Percentiles rank a stretch among this genome's conserved stretches.
phyloP scores from a whole-genome alignment of 2,888 invertebrate genomes.

The Synergus japonicus region DNA sequence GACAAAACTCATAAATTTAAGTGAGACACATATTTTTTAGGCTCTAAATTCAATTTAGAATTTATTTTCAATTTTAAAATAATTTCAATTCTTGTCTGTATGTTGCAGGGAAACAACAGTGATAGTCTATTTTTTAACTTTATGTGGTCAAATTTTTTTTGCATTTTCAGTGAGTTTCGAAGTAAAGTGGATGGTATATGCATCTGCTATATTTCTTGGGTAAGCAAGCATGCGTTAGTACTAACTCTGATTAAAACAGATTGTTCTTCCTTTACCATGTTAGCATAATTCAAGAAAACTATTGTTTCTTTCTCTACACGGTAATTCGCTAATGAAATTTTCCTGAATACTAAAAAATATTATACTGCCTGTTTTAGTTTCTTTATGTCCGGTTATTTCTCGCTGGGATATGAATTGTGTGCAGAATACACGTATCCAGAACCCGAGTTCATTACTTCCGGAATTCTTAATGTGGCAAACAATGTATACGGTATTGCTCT shows the following conservation, averaged over 20 bases:
- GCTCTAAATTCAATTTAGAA: slow-evolving; percentile 59
- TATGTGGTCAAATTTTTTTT: slow-evolving; percentile 70
- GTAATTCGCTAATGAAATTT: background rate
- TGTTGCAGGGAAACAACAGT: slow-evolving; percentile 79
- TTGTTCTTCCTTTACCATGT: background rate
- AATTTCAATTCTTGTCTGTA: slow-evolving; percentile 53
- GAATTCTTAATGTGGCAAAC: slow-evolving; percentile 82
- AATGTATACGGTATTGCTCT: slow-evolving; percentile 72
- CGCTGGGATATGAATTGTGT: slow-evolving; percentile 86
- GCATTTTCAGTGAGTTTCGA: slow-evolving; percentile 62
- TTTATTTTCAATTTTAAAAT: background rate
- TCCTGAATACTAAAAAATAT: background rate
- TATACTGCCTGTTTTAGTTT: slow-evolving; percentile 78
- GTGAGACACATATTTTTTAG: slow-evolving; percentile 66
- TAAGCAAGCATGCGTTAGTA: slow-evolving; percentile 52
- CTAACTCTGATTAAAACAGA: background rate
- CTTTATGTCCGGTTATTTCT: slow-evolving; percentile 87
- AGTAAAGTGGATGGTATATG: slow-evolving; percentile 69
- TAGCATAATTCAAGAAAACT: too few relatives aligned
- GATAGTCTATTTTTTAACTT: slow-evolving; percentile 65
- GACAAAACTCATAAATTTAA: slow-evolving; percentile 84
- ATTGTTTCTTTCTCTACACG: too few relatives aligned
- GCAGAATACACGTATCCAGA: slow-evolving; percentile 87
- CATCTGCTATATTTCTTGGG: slow-evolving; percentile 67
- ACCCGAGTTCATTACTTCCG: slow-evolving; percentile 84